phyloP scores from a whole-genome alignment of 2,888 invertebrate genomes.

The Rotaria macrura region DNA sequence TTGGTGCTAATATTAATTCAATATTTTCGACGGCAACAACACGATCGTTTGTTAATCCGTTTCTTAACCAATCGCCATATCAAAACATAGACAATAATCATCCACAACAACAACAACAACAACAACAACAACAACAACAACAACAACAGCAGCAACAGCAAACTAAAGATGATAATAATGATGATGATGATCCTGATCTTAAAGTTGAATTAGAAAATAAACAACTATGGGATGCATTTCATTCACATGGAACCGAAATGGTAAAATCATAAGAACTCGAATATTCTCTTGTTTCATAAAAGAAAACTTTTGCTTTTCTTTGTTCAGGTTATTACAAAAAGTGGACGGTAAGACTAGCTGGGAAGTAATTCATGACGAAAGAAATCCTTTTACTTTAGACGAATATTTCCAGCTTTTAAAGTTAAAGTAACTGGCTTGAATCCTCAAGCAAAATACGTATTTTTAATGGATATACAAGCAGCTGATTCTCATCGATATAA shows the following conservation, averaged over 20 bases:
- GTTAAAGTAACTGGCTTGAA: constrained; percentile 94
- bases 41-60: background rate
- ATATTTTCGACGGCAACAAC: background rate
- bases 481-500: constrained; percentile 80
- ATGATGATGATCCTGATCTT: constrained; percentile 89
- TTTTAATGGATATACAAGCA: constrained; percentile 93
- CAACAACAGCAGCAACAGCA: background rate
- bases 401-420: constrained; percentile 99
- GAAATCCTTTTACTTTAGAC: constrained; percentile 56
- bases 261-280: constrained; percentile 60
- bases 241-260: constrained; percentile 97
- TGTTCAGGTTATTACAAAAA: constrained; percentile 33
- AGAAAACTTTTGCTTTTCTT: background rate
- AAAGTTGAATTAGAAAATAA: constrained; percentile 95
- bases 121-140: background rate
- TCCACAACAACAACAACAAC: background rate
- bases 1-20: background rate
- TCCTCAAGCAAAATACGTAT: constrained; percentile 95
- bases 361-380: no score
- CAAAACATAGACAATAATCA: background rate
- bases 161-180: background rate
- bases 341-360: background rate
- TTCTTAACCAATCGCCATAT: background rate
- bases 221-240: constrained; percentile 96
- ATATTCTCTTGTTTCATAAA: background rate